A percentile compares a stretch with the other conserved stretches of the same genome.
Evolutionary conservation across 2,888 invertebrate species (phyloP).

Genomic region (Drosophila meridiana): DNA sequence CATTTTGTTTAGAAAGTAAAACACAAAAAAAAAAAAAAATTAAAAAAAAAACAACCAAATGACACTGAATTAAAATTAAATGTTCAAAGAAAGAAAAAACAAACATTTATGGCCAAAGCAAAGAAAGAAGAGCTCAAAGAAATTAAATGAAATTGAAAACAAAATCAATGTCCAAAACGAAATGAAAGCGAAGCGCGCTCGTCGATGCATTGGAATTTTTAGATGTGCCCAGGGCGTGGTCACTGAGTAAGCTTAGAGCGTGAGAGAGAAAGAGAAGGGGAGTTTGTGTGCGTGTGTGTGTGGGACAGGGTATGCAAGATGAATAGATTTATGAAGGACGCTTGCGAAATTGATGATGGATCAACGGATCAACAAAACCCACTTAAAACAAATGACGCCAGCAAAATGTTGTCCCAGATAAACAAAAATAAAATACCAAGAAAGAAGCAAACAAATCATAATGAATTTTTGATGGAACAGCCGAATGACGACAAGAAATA

Average conservation of each 20-base stretch:
- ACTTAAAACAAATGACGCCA: slow-evolving; percentile 51
- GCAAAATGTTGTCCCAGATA: slow-evolving; percentile 36
- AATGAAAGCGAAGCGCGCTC: slow-evolving; percentile 60
- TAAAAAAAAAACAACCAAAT: slow-evolving; percentile 30
- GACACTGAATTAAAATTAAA: slow-evolving; percentile 54
- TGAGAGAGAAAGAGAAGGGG: background rate
- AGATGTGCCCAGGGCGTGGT: slow-evolving; percentile 50
- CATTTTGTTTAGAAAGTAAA: slow-evolving; percentile 64
- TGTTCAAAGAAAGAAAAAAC: slow-evolving; percentile 30
- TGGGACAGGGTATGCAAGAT: slow-evolving; percentile 1
- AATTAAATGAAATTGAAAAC: slow-evolving; percentile 72
- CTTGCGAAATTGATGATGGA: slow-evolving; percentile 37
- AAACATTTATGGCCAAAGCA: slow-evolving; percentile 25
- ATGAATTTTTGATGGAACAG: slow-evolving; percentile 54
- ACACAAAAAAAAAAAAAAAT: slow-evolving; percentile 23
- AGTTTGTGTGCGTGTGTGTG: background rate
- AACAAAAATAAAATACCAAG: slow-evolving; percentile 1
- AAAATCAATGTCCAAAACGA: slow-evolving; percentile 70
- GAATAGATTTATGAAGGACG: slow-evolving; percentile 37
- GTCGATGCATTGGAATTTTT: slow-evolving; percentile 54
- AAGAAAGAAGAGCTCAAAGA: slow-evolving; percentile 41
- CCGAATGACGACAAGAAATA: slow-evolving; percentile 13
- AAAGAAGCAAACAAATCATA: slow-evolving; percentile 29
- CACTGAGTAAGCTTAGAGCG: background rate
- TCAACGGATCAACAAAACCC: slow-evolving; percentile 35